A percentile compares a stretch with the other conserved stretches of the same genome.
These are phyloP conservation scores for Phrynocephalus versicolor DNA, from an alignment of 2,113 vertebrate species.

Conservation along the genomic window DNA sequence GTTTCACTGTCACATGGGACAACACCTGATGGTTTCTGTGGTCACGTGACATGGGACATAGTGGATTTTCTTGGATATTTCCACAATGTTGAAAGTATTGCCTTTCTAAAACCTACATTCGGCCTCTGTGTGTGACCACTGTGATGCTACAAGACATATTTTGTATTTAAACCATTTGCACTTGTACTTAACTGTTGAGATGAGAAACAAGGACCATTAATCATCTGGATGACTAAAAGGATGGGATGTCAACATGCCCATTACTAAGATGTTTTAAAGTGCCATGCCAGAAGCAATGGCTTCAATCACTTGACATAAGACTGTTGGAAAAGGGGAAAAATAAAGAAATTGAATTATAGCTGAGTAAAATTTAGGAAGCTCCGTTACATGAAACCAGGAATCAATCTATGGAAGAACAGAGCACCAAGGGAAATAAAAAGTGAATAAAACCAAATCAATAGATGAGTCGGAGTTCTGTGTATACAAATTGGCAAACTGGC, in stretches of 20 bases:
- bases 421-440: not conserved
- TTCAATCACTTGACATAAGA: not conserved
- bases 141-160: not conserved
- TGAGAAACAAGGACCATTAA: not conserved
- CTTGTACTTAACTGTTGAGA: not conserved
- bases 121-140: no score
- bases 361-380: not conserved
- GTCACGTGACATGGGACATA: not conserved
- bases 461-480: conserved; percentile 6
- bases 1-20: not conserved
- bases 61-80: not conserved
- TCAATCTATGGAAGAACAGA: not conserved
- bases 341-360: conserved; percentile 7
- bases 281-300: not conserved
- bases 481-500: not conserved
- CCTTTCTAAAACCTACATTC: not conserved
- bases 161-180: not conserved
- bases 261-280: not conserved
- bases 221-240: not conserved
- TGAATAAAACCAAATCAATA: conserved; percentile 15
- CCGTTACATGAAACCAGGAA: not conserved
- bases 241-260: not conserved
- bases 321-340: conserved; percentile 1
- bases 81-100: not conserved
- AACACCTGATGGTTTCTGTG: not conserved